Percentiles rank a stretch among this genome's conserved stretches.
Evolutionary conservation across 2,888 invertebrate genomes (phyloP).

Genomic region (Amaurobius ferox): DNA sequence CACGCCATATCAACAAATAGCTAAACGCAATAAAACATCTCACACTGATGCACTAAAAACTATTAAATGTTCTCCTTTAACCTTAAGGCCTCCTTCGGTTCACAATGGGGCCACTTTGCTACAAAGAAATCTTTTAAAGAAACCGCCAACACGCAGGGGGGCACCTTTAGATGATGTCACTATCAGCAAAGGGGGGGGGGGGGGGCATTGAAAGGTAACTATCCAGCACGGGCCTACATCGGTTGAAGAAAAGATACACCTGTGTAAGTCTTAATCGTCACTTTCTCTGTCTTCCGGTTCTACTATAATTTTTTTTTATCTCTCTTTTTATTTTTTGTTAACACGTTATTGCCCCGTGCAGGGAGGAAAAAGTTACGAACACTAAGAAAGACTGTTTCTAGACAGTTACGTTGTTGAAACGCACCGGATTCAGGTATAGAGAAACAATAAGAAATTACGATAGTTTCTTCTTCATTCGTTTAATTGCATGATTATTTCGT

Average conservation of each 20-base stretch:
- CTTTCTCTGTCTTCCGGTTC: constrained; percentile 59
- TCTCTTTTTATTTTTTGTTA: not conserved
- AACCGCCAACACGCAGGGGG: constrained; percentile 22
- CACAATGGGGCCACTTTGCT: constrained; percentile 7
- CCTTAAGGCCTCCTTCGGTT: not conserved
- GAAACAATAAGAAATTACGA: too few relatives aligned
- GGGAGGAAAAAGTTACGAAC: too few relatives aligned
- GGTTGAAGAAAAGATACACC: constrained; percentile 43
- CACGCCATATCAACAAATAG: too few relatives aligned
- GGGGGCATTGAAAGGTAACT: not conserved
- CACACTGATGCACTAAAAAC: not conserved
- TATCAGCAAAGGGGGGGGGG: constrained; percentile 11
- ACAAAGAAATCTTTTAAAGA: constrained; percentile 33
- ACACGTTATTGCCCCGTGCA: too few relatives aligned
- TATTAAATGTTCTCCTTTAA: not conserved
- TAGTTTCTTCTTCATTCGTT: too few relatives aligned
- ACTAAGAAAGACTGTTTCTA: too few relatives aligned
- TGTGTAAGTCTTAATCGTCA: constrained; percentile 60
- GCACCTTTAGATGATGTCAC: constrained; percentile 6
- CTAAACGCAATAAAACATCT: too few relatives aligned
- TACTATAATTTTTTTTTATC: not conserved
- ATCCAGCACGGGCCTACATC: constrained; percentile 27
- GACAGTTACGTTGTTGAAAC: too few relatives aligned
- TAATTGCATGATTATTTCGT: too few relatives aligned
- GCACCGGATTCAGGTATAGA: too few relatives aligned